Evolutionary conservation across 1,140 invertebrate genomes (phyloP).

Genomic region (Wiebesia pumilae): DNA sequence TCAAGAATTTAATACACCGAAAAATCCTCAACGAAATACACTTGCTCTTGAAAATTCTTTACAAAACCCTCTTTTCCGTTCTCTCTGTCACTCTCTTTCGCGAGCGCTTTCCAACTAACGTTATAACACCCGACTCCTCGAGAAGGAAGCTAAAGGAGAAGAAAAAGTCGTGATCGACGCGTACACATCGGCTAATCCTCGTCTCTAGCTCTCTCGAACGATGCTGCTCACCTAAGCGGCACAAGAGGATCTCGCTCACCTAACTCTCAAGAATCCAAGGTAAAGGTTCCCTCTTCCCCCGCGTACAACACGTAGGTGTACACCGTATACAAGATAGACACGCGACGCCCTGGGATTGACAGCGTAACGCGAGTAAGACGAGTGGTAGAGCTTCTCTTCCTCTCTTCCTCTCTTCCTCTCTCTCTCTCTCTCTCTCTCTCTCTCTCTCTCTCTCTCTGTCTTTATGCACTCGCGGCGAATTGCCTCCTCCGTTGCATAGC

Average conservation of each 20-base stretch:
- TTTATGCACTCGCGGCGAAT: neutral
- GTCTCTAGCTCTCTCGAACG: conserved; percentile 26
- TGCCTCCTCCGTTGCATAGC: neutral
- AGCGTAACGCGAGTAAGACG: conserved; percentile 37
- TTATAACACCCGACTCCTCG: neutral
- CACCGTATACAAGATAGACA: neutral
- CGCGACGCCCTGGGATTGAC: neutral
- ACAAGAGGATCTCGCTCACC: conserved; percentile 28
- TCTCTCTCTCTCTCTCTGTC: neutral
- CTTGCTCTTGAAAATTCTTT: conserved; percentile 39
- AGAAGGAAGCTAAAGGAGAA: conserved; percentile 12
- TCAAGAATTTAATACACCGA: neutral
- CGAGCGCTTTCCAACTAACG: neutral
- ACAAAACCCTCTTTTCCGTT: neutral
- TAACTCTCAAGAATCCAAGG: conserved; percentile 1
- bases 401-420: neutral
- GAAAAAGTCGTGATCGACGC: conserved; percentile 31
- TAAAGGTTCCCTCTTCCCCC: neutral
- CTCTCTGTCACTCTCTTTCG: neutral
- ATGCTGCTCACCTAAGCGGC: conserved; percentile 21
- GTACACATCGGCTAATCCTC: conserved; percentile 23
- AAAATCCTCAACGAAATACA: conserved; percentile 12
- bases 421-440: neutral
- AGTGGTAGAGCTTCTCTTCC: neutral
- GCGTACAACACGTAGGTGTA: neutral